Percentiles rank a stretch among this genome's conserved stretches.
phyloP scores from a whole-genome alignment of 2,113 vertebrate genomes.

The Solenodon paradoxus region DNA sequence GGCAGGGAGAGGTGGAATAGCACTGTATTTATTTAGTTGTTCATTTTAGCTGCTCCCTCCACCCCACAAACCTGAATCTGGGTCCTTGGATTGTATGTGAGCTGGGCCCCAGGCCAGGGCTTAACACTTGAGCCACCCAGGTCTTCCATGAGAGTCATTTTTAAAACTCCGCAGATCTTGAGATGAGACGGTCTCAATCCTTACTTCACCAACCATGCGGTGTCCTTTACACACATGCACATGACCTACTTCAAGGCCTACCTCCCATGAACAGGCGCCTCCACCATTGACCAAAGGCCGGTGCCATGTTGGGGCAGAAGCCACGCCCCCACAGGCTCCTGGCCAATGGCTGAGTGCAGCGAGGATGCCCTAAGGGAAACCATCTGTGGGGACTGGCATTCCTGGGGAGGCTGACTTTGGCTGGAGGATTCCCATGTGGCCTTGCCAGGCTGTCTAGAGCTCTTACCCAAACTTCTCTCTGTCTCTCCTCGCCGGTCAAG shows the following conservation, averaged over 20 bases:
- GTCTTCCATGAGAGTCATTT: no score
- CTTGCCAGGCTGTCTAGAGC: neutral
- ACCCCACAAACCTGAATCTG: no score
- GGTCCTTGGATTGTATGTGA: no score
- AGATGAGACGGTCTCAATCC: neutral
- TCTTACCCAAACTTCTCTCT: neutral
- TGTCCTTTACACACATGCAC: neutral
- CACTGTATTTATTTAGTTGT: no score
- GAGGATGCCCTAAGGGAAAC: neutral
- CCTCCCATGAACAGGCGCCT: neutral
- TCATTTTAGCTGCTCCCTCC: no score
- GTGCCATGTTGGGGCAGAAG: neutral
- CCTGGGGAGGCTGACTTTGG: neutral
- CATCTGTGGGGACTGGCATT: neutral
- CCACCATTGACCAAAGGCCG: neutral
- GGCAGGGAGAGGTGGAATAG: no score
- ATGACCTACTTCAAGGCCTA: neutral
- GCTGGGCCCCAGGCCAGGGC: no score
- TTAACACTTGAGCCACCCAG: no score
- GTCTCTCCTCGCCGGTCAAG: neutral
- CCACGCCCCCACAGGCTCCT: fast-evolving
- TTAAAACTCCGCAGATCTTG: neutral
- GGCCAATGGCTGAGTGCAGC: neutral
- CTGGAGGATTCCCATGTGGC: neutral
- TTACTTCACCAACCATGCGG: neutral